Evolutionary conservation across 2,888 invertebrate species (phyloP), one percentile per base, ranked within the genome.

Genomic region (Tetranychus piercei): DNA sequence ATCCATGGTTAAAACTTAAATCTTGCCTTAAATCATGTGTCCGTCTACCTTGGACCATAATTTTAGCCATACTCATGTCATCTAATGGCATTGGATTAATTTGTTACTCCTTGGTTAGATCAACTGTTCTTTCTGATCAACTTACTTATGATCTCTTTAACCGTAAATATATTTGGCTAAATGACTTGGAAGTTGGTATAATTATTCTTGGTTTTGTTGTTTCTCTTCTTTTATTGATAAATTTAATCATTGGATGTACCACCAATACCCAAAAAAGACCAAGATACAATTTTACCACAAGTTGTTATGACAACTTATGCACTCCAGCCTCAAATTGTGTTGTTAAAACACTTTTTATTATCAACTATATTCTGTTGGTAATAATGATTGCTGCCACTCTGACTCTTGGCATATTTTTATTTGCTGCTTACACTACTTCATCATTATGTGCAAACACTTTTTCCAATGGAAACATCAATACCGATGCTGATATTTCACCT

Each of bases 221-320:
- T 9, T 55, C 72, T 3, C 43, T 76, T 23, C 44, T 76, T 6
- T 75, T 76, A 44, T 9, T 76, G n/a, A 67, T 73, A 45, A 76
- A 76, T 75, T 43, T 76, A 44, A n/a, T 76, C 55, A 76, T 76
- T 64, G 76, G 76, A 34, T 76, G 75, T 69, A 74, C 74, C n/a
- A 72, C 76, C 23, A n/a, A 34, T 18, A 44, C 64, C 15, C 75
- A 75, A 44, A 55, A 65, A 55, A 55, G 55, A 15, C 55, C 55
- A 55, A 55, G 55, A 55, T 55, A 55, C 15, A 55, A 55, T 55
- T 55, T 55, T 15, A 55, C 55, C 55, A 55, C 55, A 3, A 55
- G 15, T 55, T 55, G 55, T 55, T 55, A 55, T 55, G 55, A 55
- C 55, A 55, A 55, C 15, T 55, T 55, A 55, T 76, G 76, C 23